phyloP scores from a whole-genome alignment of 1,140 invertebrate genomes.

The Brachionus koreanus region DNA sequence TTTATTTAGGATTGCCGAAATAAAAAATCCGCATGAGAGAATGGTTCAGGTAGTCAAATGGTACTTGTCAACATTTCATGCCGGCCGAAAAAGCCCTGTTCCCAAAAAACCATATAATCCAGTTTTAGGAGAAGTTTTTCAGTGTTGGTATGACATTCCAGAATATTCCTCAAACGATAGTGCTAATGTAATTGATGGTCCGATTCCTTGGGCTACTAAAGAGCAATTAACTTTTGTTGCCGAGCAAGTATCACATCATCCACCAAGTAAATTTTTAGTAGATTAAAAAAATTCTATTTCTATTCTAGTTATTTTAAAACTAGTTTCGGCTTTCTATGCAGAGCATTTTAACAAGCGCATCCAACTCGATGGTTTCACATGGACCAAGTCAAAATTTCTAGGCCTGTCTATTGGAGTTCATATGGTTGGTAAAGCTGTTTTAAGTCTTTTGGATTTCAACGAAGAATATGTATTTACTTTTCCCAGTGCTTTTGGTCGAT shows the following conservation, averaged over 20 bases:
- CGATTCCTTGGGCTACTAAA: slow-evolving; percentile 53
- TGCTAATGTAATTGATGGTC: slow-evolving; percentile 49
- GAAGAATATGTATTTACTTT: slow-evolving; percentile 62
- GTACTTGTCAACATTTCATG: slow-evolving; percentile 67
- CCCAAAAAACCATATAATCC: slow-evolving; percentile 61
- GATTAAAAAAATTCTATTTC: neutral
- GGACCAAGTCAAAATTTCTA: slow-evolving; percentile 63
- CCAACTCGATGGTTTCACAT: slow-evolving; percentile 61
- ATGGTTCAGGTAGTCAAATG: slow-evolving; percentile 79
- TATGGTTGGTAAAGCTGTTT: slow-evolving; percentile 61
- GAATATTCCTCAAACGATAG: neutral
- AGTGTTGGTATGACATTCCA: slow-evolving; percentile 53
- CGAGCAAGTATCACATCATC: slow-evolving; percentile 60
- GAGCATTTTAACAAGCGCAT: slow-evolving; percentile 59
- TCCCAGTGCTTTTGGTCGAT: slow-evolving; percentile 62
- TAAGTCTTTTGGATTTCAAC: slow-evolving; percentile 60
- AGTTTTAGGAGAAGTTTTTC: slow-evolving; percentile 59
- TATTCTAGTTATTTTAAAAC: neutral
- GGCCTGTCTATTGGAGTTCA: slow-evolving; percentile 62
- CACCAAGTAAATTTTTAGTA: slow-evolving; percentile 50
- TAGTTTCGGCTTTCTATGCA: slow-evolving; percentile 62
- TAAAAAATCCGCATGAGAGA: slow-evolving; percentile 74
- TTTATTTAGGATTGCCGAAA: slow-evolving; percentile 75
- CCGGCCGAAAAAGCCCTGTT: slow-evolving; percentile 84
- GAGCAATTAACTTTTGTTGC: slow-evolving; percentile 57